Evolutionary conservation across 2,797 vertebrate species (phyloP), one percentile per base, ranked within the genome.

Genomic region (Gallinago solitaria): DNA sequence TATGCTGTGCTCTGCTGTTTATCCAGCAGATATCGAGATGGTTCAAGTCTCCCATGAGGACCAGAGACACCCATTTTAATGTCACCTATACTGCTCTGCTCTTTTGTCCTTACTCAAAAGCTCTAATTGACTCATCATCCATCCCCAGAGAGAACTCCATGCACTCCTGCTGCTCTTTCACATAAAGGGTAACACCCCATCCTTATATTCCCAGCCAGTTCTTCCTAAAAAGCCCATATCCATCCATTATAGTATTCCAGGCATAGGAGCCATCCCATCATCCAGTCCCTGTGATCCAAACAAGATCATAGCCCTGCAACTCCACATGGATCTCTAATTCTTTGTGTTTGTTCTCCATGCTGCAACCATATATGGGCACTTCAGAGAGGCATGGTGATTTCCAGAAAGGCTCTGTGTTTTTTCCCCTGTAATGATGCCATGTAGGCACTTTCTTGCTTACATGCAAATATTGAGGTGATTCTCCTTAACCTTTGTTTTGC

Each of bases 221-320:
- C 20, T 76, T 79, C 39, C 30, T 71, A 33, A 90, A 68, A 61
- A 12, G 3, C 25, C 35, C 48, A 1, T 23, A 41, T 41, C 25
- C 13, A 32, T 35, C 9, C 13, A 9, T 50, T 70, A 13, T 7
- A 75, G 2, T n/a, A 32, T 18, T 45, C 14, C 4, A 63, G 11
- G 37, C 23, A 30, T 17, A 4, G 4, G 1, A n/a, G 6, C 25
- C 12, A 28, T 23, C 4, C 11, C 30, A 33, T 41, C 2, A 54
- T 7, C 51, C 51, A 17, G 9, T 23, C 27, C 35, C 21, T 61
- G 16, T 53, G 33, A 56, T 57, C 15, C 11, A 11, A 80, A 8
- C 13, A 53, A 83, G 41, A 50, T 33, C 16, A 64, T 5, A 76
- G 11, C 12, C 6, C 30, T 71, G 20, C 2, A 90, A 16, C 7